A percentile compares a stretch with the other conserved stretches of the same genome.
Conservation (phyloP, 1,140 invertebrate genomes). For the Rhynchophorus ferrugineus region DNA sequence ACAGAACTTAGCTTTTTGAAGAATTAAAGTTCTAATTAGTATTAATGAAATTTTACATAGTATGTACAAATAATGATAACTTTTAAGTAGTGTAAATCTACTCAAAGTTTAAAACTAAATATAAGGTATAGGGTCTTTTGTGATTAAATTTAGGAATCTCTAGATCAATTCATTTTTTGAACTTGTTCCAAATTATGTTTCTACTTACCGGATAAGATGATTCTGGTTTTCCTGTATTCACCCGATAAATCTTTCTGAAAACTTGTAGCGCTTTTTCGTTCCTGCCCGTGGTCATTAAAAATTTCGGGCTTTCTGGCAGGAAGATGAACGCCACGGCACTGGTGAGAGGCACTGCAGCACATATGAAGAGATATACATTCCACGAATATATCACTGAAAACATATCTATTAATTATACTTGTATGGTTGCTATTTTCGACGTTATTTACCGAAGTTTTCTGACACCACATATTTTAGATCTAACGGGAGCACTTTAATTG, state of each 20-base stretch:
- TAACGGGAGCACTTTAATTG: conserved; percentile 24
- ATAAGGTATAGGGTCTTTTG: no score
- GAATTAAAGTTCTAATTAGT: no score
- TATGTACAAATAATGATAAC: no score
- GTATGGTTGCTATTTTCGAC: not conserved
- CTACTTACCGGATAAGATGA: conserved; percentile 53
- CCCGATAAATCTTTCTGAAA: conserved; percentile 50
- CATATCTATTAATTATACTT: not conserved
- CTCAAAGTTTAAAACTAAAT: no score
- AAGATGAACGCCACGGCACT: conserved; percentile 52
- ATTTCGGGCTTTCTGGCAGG: conserved; percentile 71
- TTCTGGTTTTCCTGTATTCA: conserved; percentile 53
- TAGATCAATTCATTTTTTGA: no score
- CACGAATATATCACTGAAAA: conserved; percentile 53
- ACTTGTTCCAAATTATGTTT: conserved; percentile 3
- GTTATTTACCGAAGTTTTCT: conserved; percentile 22
- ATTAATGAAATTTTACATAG: no score
- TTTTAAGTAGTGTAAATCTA: no score
- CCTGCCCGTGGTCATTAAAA: conserved; percentile 62
- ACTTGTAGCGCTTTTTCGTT: conserved; percentile 58
- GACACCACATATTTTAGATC: conserved; percentile 16
- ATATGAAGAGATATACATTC: conserved; percentile 65
- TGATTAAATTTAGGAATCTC: no score
- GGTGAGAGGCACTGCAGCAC: conserved; percentile 59
- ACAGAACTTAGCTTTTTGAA: no score